Evolutionary conservation across 1,140 invertebrate species (phyloP), one percentile per base, ranked within the genome.

Genomic region (Drosophila tani): DNA sequence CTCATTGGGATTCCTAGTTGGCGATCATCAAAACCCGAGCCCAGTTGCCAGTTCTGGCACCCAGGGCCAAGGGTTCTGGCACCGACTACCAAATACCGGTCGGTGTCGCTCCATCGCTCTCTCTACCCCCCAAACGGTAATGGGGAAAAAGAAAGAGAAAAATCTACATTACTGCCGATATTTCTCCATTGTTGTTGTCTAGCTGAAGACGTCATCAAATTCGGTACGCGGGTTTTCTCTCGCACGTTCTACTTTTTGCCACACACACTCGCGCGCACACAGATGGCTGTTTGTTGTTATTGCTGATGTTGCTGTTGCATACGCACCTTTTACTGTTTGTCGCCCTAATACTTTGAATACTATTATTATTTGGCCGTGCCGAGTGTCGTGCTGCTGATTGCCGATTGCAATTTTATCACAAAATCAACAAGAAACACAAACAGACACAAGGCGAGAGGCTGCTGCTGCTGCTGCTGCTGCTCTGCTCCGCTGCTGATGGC

Each of bases 351-450:
- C 67, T 79, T 63, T 77, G 47, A 78, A 77, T 79, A 69, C 58
- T 68, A 60, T 79, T 75, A 71, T 74, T 87, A 70, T 87, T 78
- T 70, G 78, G 56, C 71, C 82, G 62, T 81, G 24, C 19, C 64
- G 64, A 47, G 53, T 77, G 77, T 62, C 58, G 60, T 81, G 74
- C 50, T 87, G 83, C 59, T 87, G 85, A 88, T 87, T 88, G 84
- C 59, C 88, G 85, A 88, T 87, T 84, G 84, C 84, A 87, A 79
- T 87, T 88, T 88, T 88, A 87, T 88, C 84, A 87, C 85, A 87
- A 88, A 87, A 87, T 87, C 83, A 87, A 88, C 84, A 87, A 87
- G 81, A 79, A 79, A 79, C 75, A 79, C 76, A 78, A 62, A 64
- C 73, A 76, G 56, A 73, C 66, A 78, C 58, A 70, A 60, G n/a